Base-by-base conservation (phyloP, 1,140 invertebrate species). In the Grapholita molesta region DNA sequence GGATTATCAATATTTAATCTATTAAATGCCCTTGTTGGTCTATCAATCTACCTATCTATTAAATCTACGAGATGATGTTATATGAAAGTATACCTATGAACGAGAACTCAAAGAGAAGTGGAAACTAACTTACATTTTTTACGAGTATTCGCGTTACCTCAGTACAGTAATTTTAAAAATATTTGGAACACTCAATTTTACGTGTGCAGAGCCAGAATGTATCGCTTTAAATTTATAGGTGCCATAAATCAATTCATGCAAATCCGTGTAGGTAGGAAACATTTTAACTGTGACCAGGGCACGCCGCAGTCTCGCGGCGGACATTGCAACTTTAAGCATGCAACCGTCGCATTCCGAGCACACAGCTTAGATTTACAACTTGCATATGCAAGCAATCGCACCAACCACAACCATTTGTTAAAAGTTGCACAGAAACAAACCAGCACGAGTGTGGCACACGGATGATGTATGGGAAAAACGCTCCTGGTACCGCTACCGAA, bases 401-500 rank as follows among this genome's bases (percentile, higher is more conserved):
- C 55, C 18, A 30, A n/a, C 55, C 55, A 61, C 55, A 61, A 30
- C 55, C 55, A 61, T 61, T 61, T 61, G 55, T 61, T 61, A 61
- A 30, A 61, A 61, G 24, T 61, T 61, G 55, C 55, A 61, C 55
- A 25, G 55, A 66, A 66, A 61, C 55, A 61, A 61, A 61, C 53
- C 53, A 25, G 24, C 28, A 7, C 11, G 53, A 55, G 74, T 77
- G 72, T 71, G 71, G 66, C 80, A 79, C 75, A 76, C 74, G 74
- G 70, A 83, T 84, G 84, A 88, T 83, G 76, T 83, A 84, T 81
- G 68, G 76, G 77, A 82, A 84, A 85, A 86, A 86, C 79, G 75
- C 73, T 70, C 65, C 55, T 68, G 68, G 70, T 53, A 68, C 55
- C 69, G 69, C 69, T 70, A 70, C 76, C 73, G 71, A 84, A 85